Percentiles rank a stretch among this genome's conserved stretches.
phyloP scores from a whole-genome alignment of 2,113 vertebrate genomes.

The Origma solitaria region DNA sequence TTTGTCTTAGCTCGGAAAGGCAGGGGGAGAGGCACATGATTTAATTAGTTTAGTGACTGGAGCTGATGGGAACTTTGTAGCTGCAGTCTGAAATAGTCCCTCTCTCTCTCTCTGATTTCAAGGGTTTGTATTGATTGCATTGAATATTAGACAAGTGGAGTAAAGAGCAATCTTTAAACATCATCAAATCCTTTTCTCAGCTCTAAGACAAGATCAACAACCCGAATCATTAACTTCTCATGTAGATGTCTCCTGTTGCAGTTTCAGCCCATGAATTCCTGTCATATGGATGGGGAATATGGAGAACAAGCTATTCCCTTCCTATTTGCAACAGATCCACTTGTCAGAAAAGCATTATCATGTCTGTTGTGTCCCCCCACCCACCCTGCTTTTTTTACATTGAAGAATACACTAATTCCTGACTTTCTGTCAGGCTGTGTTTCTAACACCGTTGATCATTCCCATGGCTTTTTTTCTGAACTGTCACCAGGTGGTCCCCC shows the following conservation, averaged over 20 bases:
- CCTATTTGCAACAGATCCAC: not conserved
- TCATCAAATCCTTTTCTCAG: not conserved
- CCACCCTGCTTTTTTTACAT: not conserved
- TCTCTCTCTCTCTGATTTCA: not conserved
- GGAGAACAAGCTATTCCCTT: not conserved
- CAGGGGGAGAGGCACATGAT: not conserved
- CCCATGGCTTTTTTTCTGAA: not conserved
- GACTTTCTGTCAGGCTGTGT: not conserved
- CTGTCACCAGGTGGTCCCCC: not conserved
- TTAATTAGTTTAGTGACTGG: not conserved
- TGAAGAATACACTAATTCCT: not conserved
- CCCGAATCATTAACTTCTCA: not conserved
- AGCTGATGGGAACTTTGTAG: not conserved
- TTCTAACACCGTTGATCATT: not conserved
- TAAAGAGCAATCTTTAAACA: slow-evolving; percentile 15
- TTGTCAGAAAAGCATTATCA: not conserved
- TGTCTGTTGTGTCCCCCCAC: not conserved
- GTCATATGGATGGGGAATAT: not conserved
- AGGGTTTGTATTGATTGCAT: not conserved
- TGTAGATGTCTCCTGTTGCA: not conserved
- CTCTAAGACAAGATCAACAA: not conserved
- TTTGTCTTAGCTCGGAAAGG: not conserved
- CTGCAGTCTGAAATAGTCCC: not conserved
- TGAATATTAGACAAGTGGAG: not conserved
- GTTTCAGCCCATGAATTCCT: not conserved